Base-by-base conservation (phyloP, 1,140 invertebrate species). In the Sinonovacula constricta region DNA sequence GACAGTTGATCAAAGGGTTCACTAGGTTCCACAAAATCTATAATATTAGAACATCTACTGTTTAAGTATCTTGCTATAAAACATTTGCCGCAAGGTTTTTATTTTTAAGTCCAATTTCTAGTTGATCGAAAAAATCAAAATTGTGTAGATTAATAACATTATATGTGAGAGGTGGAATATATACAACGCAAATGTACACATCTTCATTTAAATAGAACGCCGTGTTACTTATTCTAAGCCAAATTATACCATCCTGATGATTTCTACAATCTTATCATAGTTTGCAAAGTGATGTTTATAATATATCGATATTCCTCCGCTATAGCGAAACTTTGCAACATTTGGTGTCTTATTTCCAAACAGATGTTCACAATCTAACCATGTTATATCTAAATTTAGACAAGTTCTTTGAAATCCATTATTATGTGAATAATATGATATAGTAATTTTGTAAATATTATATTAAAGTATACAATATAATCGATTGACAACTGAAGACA, bases 91-190 rank as follows among this genome's bases (percentile, higher is more conserved):
- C 5, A 15, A 28, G 4, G 24, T 66, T 14, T 56, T 70, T 56
- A 24, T 57, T 70, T 57, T 70, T 53, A 22, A 70, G 12, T 15
- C 67, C 67, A n/a, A 31, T 28, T 70, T 70, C 67, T 45, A 70
- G 49, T 70, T 56, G n/a, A 33, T 70, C 49, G 24, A 57, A 70
- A 34, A 70, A 57, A 51, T 56, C 51, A 36, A 70, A 57, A 18
- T 70, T 30, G 12, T 70, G 22, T 12, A n/a, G 15, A 15, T 70
- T 57, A 24, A 57, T 26, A 34, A 70, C 53, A 24, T 10, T 57
- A 18, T 49, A 70, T 34, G 15, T 57, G 4, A 10, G 22, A 10
- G 67, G 67, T 70, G 67, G 33, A 22, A 70, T 57, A 57, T 57
- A 70, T 34, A 53, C 36, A 57, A n/a, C 26, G 36, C 67, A 70